Base-by-base conservation (phyloP, 2,113 vertebrate species). In the Boulengeromyrus knoepffleri region DNA sequence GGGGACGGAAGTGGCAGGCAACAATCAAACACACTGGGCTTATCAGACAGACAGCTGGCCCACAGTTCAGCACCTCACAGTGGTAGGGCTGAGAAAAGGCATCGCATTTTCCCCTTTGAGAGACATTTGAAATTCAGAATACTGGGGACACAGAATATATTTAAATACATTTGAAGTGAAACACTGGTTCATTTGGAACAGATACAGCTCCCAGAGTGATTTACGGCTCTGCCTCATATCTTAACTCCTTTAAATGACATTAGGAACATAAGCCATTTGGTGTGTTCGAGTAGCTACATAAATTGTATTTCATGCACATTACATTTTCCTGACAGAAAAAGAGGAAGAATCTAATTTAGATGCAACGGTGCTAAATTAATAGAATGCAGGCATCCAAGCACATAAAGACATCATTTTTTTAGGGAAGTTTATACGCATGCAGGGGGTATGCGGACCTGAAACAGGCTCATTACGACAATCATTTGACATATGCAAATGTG, bases 221-320 rank as follows among this genome's bases (percentile, higher is more conserved):
- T 84, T 90, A 88, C 39, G 1, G 83, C 21, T 39, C 24, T 90
- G 77, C 31, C 66, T 90, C 53, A 52, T 52, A 85, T 42, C 66
- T 45, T 88, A 58, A 77, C 56, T 88, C 62, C 86, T 80, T 84
- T 36, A 53, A 77, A 45, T 52, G 52, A 90, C 77, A 80, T 90
- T 87, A 70, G 46, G 86, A 47, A 42, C 87, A 86, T 56, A 86
- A 89, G 83, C 85, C n/a, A 87, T 27, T 87, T 39, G 50, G 50
- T 87, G 5, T 87, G 47, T 53, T 27, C 17, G 8, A 87, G 47
- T 12, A 74, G 83, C 62, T 87, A 36, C 77, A 90, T 90, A 90
- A 91, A 90, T 90, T 87, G 86, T 87, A 89, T 87, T 91, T 89
- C 77, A 86, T 91, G 90, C 90, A 77, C 50, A n/a, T 87, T 87